phyloP scores from a whole-genome alignment of 1,140 invertebrate species.

The Bursaphelenchus mucronatus region DNA sequence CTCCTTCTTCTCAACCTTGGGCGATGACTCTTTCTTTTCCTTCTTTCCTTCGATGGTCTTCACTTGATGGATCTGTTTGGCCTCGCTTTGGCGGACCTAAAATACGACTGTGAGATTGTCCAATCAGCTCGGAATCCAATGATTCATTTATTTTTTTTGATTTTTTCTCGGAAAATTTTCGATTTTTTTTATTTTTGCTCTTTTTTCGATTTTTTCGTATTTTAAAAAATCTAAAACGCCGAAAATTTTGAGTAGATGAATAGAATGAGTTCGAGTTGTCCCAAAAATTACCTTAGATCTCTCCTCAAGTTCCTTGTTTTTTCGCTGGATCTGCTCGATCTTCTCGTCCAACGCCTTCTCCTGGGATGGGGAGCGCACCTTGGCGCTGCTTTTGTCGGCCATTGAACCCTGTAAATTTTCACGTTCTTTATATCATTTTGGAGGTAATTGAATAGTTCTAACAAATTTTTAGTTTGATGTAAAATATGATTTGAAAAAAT shows the following conservation, averaged over 20 bases:
- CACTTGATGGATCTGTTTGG: constrained; percentile 10
- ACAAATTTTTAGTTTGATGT: too few relatives aligned
- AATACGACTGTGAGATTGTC: not conserved
- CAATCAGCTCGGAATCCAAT: too few relatives aligned
- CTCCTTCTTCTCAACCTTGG: not conserved
- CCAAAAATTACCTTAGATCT: not conserved
- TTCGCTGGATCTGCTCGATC: constrained; percentile 8
- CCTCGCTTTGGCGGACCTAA: constrained; percentile 14
- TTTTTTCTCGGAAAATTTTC: too few relatives aligned
- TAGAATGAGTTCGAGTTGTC: too few relatives aligned
- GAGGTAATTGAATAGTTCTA: too few relatives aligned
- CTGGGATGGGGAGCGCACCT: constrained; percentile 16
- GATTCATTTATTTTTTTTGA: too few relatives aligned
- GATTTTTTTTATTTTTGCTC: too few relatives aligned
- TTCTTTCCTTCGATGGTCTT: not conserved
- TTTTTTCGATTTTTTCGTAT: too few relatives aligned
- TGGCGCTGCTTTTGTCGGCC: not conserved
- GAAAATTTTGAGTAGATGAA: too few relatives aligned
- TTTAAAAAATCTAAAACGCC: too few relatives aligned
- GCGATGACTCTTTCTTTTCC: constrained; percentile 1
- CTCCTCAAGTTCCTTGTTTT: constrained; percentile 20
- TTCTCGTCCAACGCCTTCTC: constrained; percentile 18
- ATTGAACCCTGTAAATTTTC: not conserved
- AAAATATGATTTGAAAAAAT: too few relatives aligned
- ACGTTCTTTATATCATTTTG: too few relatives aligned